Conservation (phyloP, 2,888 invertebrate species). For the Nemotelus pantherinus region DNA sequence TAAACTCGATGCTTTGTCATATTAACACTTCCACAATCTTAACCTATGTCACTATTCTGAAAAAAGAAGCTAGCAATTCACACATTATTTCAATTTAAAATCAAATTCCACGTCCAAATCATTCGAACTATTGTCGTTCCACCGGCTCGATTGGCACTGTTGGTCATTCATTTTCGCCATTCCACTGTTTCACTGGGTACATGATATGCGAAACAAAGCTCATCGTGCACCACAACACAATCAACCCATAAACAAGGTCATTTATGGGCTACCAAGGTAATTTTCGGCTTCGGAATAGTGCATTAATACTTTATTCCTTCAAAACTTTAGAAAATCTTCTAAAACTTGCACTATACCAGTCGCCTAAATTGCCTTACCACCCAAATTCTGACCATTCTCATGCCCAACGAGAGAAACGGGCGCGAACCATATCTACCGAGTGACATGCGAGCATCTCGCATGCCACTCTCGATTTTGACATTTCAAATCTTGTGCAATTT, state of each 20-base stretch:
- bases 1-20: too few species aligned
- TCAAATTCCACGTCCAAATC: too few species aligned
- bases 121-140: too few species aligned
- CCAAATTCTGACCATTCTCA: background rate
- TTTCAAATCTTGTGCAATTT: conserved; percentile 30
- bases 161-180: background rate
- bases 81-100: too few species aligned
- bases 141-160: too few species aligned
- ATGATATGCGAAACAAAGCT: conserved; percentile 22
- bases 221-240: background rate
- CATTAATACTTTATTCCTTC: background rate
- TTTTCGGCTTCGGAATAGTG: conserved; percentile 21
- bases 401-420: background rate
- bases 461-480: conserved; percentile 35
- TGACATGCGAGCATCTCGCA: conserved; percentile 15
- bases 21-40: too few species aligned
- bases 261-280: background rate
- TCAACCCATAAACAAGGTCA: background rate
- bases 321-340: too few species aligned
- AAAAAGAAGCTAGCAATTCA: too few species aligned
- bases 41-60: too few species aligned
- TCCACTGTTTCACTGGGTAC: conserved; percentile 16
- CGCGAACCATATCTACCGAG: conserved; percentile 7
- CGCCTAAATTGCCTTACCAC: conserved; percentile 25
- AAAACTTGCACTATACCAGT: background rate